A percentile compares a stretch with the other conserved stretches of the same genome.
Conservation (phyloP, 2,113 vertebrate species). For the Oreochromis tanganicae region DNA sequence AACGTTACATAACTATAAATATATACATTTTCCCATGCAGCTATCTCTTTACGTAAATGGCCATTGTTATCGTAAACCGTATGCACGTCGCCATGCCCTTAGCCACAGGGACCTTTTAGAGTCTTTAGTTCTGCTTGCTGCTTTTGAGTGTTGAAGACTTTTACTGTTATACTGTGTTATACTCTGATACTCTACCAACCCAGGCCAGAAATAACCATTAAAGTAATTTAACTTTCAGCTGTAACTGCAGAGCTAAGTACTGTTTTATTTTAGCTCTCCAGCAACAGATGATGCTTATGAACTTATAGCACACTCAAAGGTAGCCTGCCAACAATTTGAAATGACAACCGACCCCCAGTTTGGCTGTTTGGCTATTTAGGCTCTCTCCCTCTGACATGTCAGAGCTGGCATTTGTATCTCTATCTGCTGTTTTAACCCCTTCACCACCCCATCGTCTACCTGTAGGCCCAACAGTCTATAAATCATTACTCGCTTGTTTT, state of each 20-base stretch:
- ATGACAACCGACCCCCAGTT: background rate
- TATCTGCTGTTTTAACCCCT: background rate
- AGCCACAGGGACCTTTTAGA: background rate
- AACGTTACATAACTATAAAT: background rate
- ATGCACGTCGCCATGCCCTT: background rate
- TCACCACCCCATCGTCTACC: background rate
- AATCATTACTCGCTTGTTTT: background rate
- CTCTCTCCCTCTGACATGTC: background rate
- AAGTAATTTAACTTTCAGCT: background rate
- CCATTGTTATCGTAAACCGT: constrained; percentile 20
- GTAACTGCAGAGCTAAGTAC: background rate
- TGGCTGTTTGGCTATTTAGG: background rate
- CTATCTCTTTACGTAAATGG: background rate
- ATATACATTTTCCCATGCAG: background rate
- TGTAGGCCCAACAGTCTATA: background rate
- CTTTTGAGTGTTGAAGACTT: background rate
- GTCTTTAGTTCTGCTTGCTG: background rate
- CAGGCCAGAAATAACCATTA: background rate
- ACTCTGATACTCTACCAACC: background rate
- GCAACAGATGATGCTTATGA: background rate
- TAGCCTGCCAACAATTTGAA: background rate
- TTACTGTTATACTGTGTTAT: background rate
- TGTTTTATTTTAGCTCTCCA: background rate
- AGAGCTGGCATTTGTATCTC: background rate
- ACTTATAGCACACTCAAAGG: background rate